Percentiles rank a stretch among this genome's conserved stretches.
phyloP scores from a whole-genome alignment of 2,113 vertebrate species.

The Lophotis ruficrista region DNA sequence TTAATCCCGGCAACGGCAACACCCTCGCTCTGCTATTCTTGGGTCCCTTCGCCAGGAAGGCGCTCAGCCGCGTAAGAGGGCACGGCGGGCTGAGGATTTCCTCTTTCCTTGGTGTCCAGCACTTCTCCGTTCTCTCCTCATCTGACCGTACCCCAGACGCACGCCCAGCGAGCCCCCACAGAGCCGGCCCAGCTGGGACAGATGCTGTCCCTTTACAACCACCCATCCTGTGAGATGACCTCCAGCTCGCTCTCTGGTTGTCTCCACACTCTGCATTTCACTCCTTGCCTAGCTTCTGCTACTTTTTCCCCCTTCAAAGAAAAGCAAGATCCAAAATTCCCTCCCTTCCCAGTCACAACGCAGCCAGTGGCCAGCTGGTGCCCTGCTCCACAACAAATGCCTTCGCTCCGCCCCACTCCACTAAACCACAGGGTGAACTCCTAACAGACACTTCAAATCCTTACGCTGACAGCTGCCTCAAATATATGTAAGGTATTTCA shows the following conservation, averaged over 20 bases:
- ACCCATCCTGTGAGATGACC: background rate
- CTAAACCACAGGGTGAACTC: background rate
- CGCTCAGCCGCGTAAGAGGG: background rate
- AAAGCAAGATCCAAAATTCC: background rate
- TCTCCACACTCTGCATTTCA: background rate
- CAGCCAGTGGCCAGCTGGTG: background rate
- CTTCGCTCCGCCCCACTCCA: background rate
- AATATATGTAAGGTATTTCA: background rate
- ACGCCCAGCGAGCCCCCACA: background rate
- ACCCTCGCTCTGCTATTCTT: background rate
- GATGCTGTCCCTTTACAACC: background rate
- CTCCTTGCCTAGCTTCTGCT: background rate
- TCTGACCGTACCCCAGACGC: rapidly evolving
- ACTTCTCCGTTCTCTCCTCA: too few relatives aligned
- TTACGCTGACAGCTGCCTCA: background rate
- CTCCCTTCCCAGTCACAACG: background rate
- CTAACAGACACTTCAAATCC: background rate
- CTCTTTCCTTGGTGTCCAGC: background rate
- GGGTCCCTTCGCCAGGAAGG: background rate
- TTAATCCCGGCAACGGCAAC: background rate
- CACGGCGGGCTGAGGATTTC: background rate
- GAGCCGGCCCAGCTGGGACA: background rate
- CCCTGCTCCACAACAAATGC: background rate
- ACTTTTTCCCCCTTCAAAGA: background rate
- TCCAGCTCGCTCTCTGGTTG: background rate